These are phyloP conservation scores for Marasmarcha lunaedactyla DNA, from an alignment of 2,888 invertebrate species.

Conservation along the genomic window DNA sequence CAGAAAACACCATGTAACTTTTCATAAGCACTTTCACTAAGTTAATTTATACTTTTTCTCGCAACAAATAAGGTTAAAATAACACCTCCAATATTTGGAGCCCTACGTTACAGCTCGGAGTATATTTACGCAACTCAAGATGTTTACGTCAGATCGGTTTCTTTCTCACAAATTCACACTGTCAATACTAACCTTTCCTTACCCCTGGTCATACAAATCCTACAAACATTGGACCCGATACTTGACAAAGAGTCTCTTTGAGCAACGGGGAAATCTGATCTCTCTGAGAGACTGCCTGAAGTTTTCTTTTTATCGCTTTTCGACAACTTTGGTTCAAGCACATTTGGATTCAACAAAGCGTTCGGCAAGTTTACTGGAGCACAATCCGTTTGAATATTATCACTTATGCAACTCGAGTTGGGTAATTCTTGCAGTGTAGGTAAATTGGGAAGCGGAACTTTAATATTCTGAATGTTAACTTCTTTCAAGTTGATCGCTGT, in stretches of 20 bases:
- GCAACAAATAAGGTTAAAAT: too few species aligned
- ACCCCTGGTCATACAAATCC: slow-evolving; percentile 73
- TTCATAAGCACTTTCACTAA: too few species aligned
- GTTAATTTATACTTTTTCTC: too few species aligned
- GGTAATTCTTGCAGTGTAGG: slow-evolving; percentile 23
- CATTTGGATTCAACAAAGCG: neutral
- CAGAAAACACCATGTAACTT: too few species aligned
- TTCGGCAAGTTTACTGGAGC: neutral
- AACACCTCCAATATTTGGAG: too few species aligned
- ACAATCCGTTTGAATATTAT: slow-evolving; percentile 5
- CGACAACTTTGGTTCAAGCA: slow-evolving; percentile 29
- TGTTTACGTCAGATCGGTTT: too few species aligned
- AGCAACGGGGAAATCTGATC: slow-evolving; percentile 36
- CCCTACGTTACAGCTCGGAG: too few species aligned
- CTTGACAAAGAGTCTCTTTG: slow-evolving; percentile 58
- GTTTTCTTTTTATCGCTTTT: slow-evolving; percentile 43
- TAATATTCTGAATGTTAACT: slow-evolving; percentile 23
- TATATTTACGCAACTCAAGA: too few species aligned
- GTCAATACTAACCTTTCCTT: slow-evolving; percentile 37
- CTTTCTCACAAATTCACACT: too few species aligned
- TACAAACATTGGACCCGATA: slow-evolving; percentile 72
- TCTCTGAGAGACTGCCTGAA: slow-evolving; percentile 37
- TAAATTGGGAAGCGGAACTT: slow-evolving; percentile 21
- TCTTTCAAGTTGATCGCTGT: neutral
- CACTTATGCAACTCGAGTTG: slow-evolving; percentile 23